Base-by-base conservation (phyloP, 2,113 vertebrate species). In the Takifugu flavidus region DNA sequence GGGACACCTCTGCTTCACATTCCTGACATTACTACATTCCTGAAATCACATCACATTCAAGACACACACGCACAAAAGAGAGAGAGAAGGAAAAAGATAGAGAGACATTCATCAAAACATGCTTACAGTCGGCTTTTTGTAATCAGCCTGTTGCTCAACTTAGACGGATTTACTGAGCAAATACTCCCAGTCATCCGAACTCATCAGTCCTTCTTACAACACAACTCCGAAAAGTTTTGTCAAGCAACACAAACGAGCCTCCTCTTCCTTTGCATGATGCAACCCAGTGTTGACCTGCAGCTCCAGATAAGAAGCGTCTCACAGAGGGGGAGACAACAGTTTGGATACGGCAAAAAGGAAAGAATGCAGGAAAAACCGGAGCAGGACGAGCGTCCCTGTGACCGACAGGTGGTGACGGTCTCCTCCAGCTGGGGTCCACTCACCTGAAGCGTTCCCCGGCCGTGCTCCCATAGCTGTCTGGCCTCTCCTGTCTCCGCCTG, bases 401-500 rank as follows among this genome's bases (percentile, higher is more conserved):
- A 31, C 7, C 7, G 34, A 8, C 34, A 39, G 34, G 34, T 10
- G 34, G 34, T 39, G 2, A 31, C 4, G 29, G n/a, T 31, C 47
- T 55, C 34, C 49, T 11, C 56, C 27, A 44, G 29, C 2, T 42
- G 8, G 25, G 12, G 46, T n/a, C 11, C 14, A 74, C 94, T 93
- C 91, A 96, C 95, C 94, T 94, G 78, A 92, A 69, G 65, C 81
- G 90, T 63, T 89, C 90, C 59, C 88, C 82, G 0, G 85, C 87
- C 2, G 88, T 74, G 70, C 86, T 88, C 28, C 88, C 91, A 88
- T 91, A 79, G 70, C 94, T 95, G 75, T 97, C 94, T 0, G 95
- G 93, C 28, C 94, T 94, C 76, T 95, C 94, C 67, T 94, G 90
- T 82, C 95, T 91, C 59, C 95, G 92, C 73, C 95, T 89, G 90